phyloP scores from a whole-genome alignment of 1,140 invertebrate species.

The Drosophila pectinifera region DNA sequence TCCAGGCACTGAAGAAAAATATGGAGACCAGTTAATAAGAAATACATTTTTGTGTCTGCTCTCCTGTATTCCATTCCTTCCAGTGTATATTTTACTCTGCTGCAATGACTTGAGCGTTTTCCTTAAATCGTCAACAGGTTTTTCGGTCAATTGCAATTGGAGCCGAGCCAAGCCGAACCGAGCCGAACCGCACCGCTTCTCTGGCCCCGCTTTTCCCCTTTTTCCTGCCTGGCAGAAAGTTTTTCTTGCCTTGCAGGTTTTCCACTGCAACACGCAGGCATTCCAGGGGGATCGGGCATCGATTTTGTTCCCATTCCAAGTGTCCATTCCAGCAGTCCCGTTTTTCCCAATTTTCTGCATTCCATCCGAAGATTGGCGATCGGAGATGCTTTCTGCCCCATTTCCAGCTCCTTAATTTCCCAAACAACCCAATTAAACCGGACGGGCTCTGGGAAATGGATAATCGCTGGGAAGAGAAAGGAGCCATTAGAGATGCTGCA shows the following conservation, averaged over 20 bases:
- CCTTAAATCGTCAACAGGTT: slow-evolving; percentile 47
- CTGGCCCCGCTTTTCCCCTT: not conserved
- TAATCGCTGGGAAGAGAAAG: slow-evolving; percentile 24
- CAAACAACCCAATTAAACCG: slow-evolving; percentile 15
- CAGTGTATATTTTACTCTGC: slow-evolving; percentile 1
- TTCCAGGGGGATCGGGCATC: not conserved
- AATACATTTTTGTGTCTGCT: no score
- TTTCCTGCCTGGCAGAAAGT: slow-evolving; percentile 4
- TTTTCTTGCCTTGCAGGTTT: slow-evolving; percentile 38
- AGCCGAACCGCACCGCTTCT: not conserved
- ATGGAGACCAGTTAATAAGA: no score
- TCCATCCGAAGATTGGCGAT: slow-evolving; percentile 15
- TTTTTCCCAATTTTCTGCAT: slow-evolving; percentile 37
- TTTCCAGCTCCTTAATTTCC: slow-evolving; percentile 11
- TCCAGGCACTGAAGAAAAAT: slow-evolving; percentile 7
- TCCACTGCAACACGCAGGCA: not conserved
- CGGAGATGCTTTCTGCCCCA: slow-evolving; percentile 4
- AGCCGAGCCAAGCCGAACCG: not conserved
- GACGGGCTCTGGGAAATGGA: slow-evolving; percentile 8
- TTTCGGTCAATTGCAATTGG: slow-evolving; percentile 41
- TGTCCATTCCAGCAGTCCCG: slow-evolving; percentile 10
- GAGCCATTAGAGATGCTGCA: slow-evolving; percentile 30
- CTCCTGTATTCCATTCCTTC: not conserved
- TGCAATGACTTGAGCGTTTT: slow-evolving; percentile 13
- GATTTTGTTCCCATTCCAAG: slow-evolving; percentile 24